Evolutionary conservation across 2,113 vertebrate genomes (phyloP), one percentile per base, ranked within the genome.

Genomic region (Colaptes auratus): DNA sequence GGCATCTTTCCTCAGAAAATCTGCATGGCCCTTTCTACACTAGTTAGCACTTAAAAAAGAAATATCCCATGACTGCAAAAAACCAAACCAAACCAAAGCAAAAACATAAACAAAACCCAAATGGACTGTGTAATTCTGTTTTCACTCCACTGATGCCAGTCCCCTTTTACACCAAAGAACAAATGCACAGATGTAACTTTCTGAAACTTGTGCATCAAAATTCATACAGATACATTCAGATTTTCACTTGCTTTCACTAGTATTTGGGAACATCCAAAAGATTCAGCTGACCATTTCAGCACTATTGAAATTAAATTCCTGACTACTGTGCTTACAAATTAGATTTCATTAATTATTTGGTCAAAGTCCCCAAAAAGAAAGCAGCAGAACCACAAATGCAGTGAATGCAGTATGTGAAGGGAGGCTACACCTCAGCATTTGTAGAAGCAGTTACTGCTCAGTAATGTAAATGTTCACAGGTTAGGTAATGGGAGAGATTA

Each of bases 401-500:
- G 50, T 55, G 46, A 63, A 55, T 6, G 12, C 19, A 39, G 28
- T 44, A 66, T 0, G 1, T 25, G 33, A 81, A 78, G 11, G 24
- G 72, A 78, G 82, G 6, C 10, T 52, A 46, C 46, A 52, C 11
- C 12, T 53, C 33, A 67, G 16, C 46, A 63, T 55, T 88, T 30
- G 33, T 5, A 75, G 10, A 67, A 46, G 31, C 25, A 82, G 35
- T 15, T 95, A 83, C 53, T 82, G 63, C 46, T 91, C 42, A 82
- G 15, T 14, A 48, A 6, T 33, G 0, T 44, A 67, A 84, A 15
- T 25, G 58, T 65, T 87, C 77, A 71, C 25, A 69, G 77, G 73
- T 89, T 70, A 82, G 64, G 60, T 94, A 82, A 80, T 33, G 28
- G 36, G 56, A 88, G 65, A 70, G 35, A 17, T 52, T 70, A 85